phyloP scores from a whole-genome alignment of 2,888 invertebrate species.

The Acleris literana region DNA sequence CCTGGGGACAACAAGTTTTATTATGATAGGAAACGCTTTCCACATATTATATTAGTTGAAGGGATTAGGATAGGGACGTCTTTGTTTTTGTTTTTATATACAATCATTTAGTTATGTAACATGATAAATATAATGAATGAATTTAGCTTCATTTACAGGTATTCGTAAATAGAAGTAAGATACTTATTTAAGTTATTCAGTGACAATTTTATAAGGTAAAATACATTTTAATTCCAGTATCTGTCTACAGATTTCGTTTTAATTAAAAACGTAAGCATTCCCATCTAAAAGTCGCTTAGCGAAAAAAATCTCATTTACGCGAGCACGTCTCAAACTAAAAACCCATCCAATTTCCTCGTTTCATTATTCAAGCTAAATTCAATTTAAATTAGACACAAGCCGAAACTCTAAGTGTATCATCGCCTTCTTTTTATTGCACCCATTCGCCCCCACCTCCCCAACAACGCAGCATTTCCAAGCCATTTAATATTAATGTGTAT shows the following conservation, averaged over 20 bases:
- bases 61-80: conserved; percentile 19
- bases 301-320: conserved; percentile 36
- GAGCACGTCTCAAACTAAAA: conserved; percentile 37
- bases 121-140: too few species aligned
- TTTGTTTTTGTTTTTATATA: conserved; percentile 5
- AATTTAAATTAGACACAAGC: conserved; percentile 39
- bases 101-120: too few species aligned
- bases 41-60: conserved; percentile 35
- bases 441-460: conserved; percentile 58
- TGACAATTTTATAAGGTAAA: too few species aligned
- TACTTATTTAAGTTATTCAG: too few species aligned
- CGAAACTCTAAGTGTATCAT: conserved; percentile 57
- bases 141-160: too few species aligned
- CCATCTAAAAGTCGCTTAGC: conserved; percentile 28
- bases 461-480: conserved; percentile 83
- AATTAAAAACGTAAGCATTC: conserved; percentile 30
- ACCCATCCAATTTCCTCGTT: conserved; percentile 37
- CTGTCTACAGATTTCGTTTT: conserved; percentile 10
- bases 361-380: conserved; percentile 38
- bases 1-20: conserved; percentile 37
- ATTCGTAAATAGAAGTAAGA: too few species aligned
- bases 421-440: conserved; percentile 74
- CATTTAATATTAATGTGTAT: conserved; percentile 85
- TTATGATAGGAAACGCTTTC: conserved; percentile 36
- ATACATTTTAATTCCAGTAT: background rate